These are phyloP conservation scores for Esperia sulphurella DNA, from an alignment of 2,888 invertebrate species.

Conservation along the genomic window DNA sequence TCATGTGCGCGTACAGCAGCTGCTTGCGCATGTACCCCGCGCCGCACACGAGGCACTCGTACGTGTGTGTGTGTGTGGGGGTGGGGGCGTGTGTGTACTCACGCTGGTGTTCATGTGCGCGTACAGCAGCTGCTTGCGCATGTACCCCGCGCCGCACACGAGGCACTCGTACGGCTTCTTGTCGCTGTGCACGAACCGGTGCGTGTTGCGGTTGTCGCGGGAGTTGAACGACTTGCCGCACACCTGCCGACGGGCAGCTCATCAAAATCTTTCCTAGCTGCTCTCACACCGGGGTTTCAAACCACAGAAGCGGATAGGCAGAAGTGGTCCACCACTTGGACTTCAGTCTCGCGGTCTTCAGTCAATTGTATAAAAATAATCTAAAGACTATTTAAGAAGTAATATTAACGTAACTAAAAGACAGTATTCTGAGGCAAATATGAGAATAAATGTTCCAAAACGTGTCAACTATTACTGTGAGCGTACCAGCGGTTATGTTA, in stretches of 20 bases:
- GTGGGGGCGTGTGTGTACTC: conserved; percentile 15
- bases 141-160: conserved; percentile 89
- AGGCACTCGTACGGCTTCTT: conserved; percentile 92
- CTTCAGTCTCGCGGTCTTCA: too few relatives aligned
- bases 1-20: conserved; percentile 87
- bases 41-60: conserved; percentile 89
- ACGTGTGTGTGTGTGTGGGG: conserved; percentile 34
- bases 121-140: conserved; percentile 89
- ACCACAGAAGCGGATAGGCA: too few relatives aligned
- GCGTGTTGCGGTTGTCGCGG: conserved; percentile 90
- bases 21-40: conserved; percentile 92
- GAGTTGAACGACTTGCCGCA: conserved; percentile 92
- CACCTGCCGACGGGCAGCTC: conserved; percentile 59
- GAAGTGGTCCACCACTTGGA: too few relatives aligned
- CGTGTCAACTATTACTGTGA: too few relatives aligned
- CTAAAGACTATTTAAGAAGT: too few relatives aligned
- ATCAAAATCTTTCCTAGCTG: too few relatives aligned
- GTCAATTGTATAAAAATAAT: too few relatives aligned
- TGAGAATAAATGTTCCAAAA: too few relatives aligned
- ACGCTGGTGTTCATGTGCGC: conserved; percentile 86
- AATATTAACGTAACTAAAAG: too few relatives aligned
- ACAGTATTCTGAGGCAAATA: too few relatives aligned
- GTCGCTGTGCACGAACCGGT: conserved; percentile 90
- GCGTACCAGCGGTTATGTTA: too few relatives aligned
- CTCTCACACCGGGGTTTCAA: too few relatives aligned